Evolutionary conservation across 2,113 vertebrate species (phyloP).

Genomic region (Sprattus sprattus): DNA sequence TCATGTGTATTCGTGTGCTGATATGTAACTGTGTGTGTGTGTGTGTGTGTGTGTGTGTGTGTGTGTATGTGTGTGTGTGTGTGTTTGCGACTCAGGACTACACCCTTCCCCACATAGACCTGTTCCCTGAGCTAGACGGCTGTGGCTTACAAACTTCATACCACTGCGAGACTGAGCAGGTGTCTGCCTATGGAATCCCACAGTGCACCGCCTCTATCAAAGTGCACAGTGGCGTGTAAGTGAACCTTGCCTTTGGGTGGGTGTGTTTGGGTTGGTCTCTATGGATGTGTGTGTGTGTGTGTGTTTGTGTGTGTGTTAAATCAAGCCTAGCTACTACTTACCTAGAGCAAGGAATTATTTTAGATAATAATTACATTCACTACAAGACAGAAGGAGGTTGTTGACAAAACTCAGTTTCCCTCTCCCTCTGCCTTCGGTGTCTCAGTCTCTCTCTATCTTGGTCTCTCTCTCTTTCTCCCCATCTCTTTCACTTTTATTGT

Average conservation of each 20-base stretch:
- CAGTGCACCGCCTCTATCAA: slow-evolving; percentile 86
- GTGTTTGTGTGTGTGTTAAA: neutral
- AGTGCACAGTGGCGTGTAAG: slow-evolving; percentile 90
- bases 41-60: neutral
- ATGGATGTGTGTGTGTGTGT: neutral
- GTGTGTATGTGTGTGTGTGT: neutral
- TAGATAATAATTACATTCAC: neutral
- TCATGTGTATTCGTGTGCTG: neutral
- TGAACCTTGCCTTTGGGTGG: slow-evolving; percentile 22
- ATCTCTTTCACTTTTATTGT: too few species aligned
- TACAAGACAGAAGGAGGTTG: neutral
- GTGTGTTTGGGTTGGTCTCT: neutral
- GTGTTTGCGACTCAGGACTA: slow-evolving; percentile 78
- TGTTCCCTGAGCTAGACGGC: slow-evolving; percentile 87
- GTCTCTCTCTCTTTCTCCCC: neutral
- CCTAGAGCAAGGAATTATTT: neutral
- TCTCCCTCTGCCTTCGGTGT: neutral
- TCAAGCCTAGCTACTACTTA: neutral
- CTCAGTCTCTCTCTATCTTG: neutral
- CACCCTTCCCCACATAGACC: slow-evolving; percentile 83
- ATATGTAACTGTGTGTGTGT: neutral
- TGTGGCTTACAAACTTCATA: slow-evolving; percentile 77
- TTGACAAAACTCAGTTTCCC: neutral
- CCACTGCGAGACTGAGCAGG: slow-evolving; percentile 82
- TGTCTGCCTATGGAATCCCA: slow-evolving; percentile 77